Percentiles rank a stretch among this genome's conserved stretches.
phyloP scores from a whole-genome alignment of 2,888 invertebrate genomes.

The Pediacus dermestoides region DNA sequence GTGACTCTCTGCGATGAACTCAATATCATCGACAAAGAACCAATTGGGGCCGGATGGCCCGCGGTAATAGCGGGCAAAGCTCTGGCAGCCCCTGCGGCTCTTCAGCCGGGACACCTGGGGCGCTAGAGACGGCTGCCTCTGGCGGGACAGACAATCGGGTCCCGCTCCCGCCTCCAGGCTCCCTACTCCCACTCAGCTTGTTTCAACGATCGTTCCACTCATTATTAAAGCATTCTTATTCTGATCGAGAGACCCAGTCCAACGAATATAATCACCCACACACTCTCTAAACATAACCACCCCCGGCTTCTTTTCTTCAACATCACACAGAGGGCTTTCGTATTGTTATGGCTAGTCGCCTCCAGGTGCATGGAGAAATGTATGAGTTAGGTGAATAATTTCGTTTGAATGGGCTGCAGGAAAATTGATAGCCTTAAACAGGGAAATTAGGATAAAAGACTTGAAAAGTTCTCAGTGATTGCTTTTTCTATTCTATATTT shows the following conservation, averaged over 20 bases:
- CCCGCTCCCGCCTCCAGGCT: conserved; percentile 31
- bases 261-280: conserved; percentile 31
- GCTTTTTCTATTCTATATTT: too few relatives aligned
- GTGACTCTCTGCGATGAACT: conserved; percentile 42
- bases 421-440: too few relatives aligned
- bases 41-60: conserved; percentile 34
- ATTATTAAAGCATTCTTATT: conserved; percentile 34
- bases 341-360: too few relatives aligned
- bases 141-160: conserved; percentile 38
- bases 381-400: too few relatives aligned
- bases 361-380: conserved; percentile 4
- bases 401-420: too few relatives aligned
- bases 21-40: conserved; percentile 46
- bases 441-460: too few relatives aligned
- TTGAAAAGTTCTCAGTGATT: too few relatives aligned
- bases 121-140: conserved; percentile 35
- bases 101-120: conserved; percentile 37
- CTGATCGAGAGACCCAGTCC: conserved; percentile 26
- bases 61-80: conserved; percentile 27
- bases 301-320: conserved; percentile 7
- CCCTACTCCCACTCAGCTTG: conserved; percentile 26
- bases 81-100: conserved; percentile 33
- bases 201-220: conserved; percentile 29
- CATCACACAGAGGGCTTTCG: conserved; percentile 1
- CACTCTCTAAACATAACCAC: conserved; percentile 7